Evolutionary conservation across 1,140 invertebrate species (phyloP).

Genomic region (Polypedilum pembai): DNA sequence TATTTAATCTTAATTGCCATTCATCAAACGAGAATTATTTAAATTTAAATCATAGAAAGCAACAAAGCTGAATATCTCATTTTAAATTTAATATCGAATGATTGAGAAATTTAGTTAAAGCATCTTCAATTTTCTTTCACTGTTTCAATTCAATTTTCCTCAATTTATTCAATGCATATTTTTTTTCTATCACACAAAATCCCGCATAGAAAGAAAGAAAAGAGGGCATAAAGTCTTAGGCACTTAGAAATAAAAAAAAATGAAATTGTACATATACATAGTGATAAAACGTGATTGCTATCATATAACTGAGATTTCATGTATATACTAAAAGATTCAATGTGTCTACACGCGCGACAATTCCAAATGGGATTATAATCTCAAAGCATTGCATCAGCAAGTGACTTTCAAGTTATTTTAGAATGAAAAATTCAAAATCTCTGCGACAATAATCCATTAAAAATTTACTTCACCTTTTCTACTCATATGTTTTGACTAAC

Average conservation of each 20-base stretch:
- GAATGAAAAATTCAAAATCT: neutral
- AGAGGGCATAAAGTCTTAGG: neutral
- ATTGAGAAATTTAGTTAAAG: constrained; percentile 16
- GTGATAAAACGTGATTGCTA: constrained; percentile 25
- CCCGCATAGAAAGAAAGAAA: neutral
- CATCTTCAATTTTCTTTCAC: neutral
- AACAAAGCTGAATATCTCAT: neutral
- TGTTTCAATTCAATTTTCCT: constrained; percentile 2
- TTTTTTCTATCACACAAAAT: constrained; percentile 1
- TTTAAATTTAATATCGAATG: neutral
- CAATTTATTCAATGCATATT: neutral
- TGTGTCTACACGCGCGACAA: constrained; percentile 9
- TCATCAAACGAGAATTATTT: too few relatives aligned
- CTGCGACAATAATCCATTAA: constrained; percentile 24
- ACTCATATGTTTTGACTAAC: neutral
- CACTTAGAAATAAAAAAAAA: neutral
- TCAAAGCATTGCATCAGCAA: constrained; percentile 7
- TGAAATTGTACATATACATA: neutral
- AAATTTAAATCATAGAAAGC: too few relatives aligned
- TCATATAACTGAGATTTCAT: constrained; percentile 14
- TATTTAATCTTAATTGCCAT: too few relatives aligned
- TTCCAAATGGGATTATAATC: constrained; percentile 3
- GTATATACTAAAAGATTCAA: neutral
- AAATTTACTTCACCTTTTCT: neutral
- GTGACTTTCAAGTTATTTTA: neutral